Evolutionary conservation across 2,888 invertebrate genomes (phyloP).

Genomic region (Muschampia plurimacula): DNA sequence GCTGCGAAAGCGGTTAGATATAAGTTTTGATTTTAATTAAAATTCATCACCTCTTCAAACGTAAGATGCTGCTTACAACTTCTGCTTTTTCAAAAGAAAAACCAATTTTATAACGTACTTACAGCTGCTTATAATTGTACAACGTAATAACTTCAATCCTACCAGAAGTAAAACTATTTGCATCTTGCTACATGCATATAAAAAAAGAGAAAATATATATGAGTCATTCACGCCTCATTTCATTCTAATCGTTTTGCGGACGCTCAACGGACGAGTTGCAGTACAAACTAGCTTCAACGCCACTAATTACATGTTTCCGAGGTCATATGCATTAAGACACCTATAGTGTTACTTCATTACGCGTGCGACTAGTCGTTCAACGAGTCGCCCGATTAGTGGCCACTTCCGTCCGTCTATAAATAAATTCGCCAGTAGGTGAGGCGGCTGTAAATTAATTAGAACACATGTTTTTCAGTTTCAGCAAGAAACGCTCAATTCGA

Average conservation of each 20-base stretch:
- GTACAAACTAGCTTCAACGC: slow-evolving; percentile 25
- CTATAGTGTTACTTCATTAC: slow-evolving; percentile 48
- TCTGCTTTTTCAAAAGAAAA: too few relatives aligned
- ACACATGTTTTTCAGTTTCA: slow-evolving; percentile 52
- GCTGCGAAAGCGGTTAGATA: too few relatives aligned
- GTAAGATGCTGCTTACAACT: too few relatives aligned
- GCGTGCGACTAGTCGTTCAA: slow-evolving; percentile 41
- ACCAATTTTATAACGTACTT: too few relatives aligned
- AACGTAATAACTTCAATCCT: too few relatives aligned
- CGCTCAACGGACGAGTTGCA: slow-evolving; percentile 19
- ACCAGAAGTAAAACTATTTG: too few relatives aligned
- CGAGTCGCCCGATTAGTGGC: slow-evolving; percentile 45
- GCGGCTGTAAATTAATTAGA: slow-evolving; percentile 51
- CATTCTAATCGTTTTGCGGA: slow-evolving; percentile 20
- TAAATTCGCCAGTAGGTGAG: slow-evolving; percentile 47
- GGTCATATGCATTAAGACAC: slow-evolving; percentile 50
- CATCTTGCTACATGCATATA: too few relatives aligned
- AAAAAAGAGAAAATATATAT: not conserved
- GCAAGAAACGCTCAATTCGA: slow-evolving; percentile 56
- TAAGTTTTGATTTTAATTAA: too few relatives aligned
- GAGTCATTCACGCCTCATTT: not conserved
- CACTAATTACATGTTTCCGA: slow-evolving; percentile 40
- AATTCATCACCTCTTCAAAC: too few relatives aligned
- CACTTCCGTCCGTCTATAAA: slow-evolving; percentile 51
- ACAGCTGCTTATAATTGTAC: too few relatives aligned